These are phyloP conservation scores for Styela clava DNA, from an alignment of 23 tunicate species.

Conservation along the genomic window DNA sequence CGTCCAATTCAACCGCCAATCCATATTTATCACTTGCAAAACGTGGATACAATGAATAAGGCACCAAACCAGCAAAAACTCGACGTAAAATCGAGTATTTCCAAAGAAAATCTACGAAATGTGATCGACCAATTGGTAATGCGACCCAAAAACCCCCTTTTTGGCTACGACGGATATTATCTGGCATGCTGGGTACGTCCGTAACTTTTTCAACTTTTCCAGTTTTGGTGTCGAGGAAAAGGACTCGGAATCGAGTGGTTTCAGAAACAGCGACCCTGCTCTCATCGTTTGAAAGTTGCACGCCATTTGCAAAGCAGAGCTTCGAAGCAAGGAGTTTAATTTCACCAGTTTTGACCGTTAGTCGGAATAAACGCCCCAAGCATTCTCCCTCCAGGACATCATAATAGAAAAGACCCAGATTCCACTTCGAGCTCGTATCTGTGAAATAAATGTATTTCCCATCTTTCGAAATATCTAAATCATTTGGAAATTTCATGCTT, in stretches of 20 bases:
- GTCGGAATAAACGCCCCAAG: conserved; percentile 8
- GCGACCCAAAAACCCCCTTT: conserved; percentile 28
- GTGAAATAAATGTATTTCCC: conserved; percentile 23
- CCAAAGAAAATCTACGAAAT: not conserved
- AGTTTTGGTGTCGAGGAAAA: not conserved
- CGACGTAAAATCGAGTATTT: not conserved
- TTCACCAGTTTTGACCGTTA: not conserved
- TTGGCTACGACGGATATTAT: conserved; percentile 12
- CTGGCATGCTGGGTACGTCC: conserved; percentile 12
- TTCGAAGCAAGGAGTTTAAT: not conserved
- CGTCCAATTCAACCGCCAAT: not conserved
- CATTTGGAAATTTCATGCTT: conserved; percentile 24
- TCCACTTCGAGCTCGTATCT: conserved; percentile 18
- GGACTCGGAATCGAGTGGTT: conserved; percentile 17
- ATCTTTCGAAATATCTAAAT: conserved; percentile 8
- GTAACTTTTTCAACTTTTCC: not conserved
- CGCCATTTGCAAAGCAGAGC: conserved; percentile 28
- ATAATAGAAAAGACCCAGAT: not conserved
- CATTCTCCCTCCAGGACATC: conserved; percentile 18
- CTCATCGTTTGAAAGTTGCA: conserved; percentile 3
- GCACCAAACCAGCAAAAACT: conserved; percentile 10
- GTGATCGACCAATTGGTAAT: conserved; percentile 1
- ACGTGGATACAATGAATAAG: not conserved
- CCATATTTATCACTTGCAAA: not conserved
- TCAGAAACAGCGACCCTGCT: not conserved